These are phyloP conservation scores for Cyrtonyx montezumae DNA, from an alignment of 2,113 vertebrate genomes.

Conservation along the genomic window DNA sequence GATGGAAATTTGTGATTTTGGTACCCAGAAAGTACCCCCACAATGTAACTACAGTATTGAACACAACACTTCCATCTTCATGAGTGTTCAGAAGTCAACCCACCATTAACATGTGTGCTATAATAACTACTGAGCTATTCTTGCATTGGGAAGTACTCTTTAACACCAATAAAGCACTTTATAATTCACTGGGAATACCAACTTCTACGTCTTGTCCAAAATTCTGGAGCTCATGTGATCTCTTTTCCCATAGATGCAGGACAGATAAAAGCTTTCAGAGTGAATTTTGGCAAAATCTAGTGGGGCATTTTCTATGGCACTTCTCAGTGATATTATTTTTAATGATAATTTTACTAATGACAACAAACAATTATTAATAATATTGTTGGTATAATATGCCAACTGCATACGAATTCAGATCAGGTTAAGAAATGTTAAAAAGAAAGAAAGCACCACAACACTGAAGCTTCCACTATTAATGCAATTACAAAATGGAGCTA, in stretches of 20 bases:
- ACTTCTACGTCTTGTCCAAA: not conserved
- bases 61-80: not conserved
- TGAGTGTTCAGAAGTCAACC: not conserved
- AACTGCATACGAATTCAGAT: not conserved
- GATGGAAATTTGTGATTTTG: not conserved
- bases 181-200: not conserved
- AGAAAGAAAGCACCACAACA: not conserved
- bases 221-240: not conserved
- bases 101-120: not conserved
- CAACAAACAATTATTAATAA: not conserved
- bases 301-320: not conserved
- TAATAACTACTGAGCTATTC: not conserved
- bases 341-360: too few species aligned
- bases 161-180: not conserved
- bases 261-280: not conserved
- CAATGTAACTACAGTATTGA: not conserved
- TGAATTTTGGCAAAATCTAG: not conserved
- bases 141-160: not conserved
- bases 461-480: not conserved
- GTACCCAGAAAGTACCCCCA: not conserved
- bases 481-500: not conserved
- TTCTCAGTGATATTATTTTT: not conserved
- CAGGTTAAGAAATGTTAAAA: not conserved
- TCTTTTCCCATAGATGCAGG: not conserved
- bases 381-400: not conserved